These are phyloP conservation scores for Apteryx mantelli DNA, from an alignment of 2,113 vertebrate species.

Conservation along the genomic window DNA sequence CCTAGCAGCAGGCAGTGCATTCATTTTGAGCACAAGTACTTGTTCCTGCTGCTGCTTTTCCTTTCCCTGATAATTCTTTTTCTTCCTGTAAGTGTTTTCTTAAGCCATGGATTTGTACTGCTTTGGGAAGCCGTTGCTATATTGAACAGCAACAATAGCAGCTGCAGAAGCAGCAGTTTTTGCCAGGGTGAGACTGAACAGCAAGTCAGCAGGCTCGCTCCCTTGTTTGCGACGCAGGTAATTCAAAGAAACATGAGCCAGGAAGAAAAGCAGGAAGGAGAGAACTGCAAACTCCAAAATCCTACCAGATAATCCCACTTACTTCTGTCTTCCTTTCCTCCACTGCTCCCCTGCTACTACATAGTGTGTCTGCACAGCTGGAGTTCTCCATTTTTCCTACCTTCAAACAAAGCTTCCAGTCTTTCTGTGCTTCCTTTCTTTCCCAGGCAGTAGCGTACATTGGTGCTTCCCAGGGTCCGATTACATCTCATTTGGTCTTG, in stretches of 20 bases:
- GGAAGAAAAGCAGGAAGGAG: background rate
- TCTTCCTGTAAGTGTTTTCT: constrained; percentile 43
- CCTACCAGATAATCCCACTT: background rate
- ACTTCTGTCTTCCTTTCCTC: background rate
- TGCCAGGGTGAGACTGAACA: too few relatives aligned
- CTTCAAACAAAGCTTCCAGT: background rate
- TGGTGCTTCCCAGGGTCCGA: background rate
- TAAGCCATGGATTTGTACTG: background rate
- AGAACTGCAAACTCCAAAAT: background rate
- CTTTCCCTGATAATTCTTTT: constrained; percentile 29
- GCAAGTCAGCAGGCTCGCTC: background rate
- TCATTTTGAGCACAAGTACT: background rate
- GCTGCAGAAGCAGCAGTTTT: background rate
- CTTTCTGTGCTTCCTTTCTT: background rate
- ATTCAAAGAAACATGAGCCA: background rate
- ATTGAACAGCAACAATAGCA: background rate
- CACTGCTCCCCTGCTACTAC: background rate
- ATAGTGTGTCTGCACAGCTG: rapidly evolving
- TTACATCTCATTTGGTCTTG: background rate
- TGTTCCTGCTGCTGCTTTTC: background rate
- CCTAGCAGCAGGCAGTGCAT: background rate
- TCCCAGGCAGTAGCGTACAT: rapidly evolving
- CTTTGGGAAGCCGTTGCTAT: rapidly evolving
- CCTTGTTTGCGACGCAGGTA: background rate
- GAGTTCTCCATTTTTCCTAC: rapidly evolving